Evolutionary conservation across 2,113 vertebrate genomes (phyloP).

Genomic region (Psittacula cyanocephala): DNA sequence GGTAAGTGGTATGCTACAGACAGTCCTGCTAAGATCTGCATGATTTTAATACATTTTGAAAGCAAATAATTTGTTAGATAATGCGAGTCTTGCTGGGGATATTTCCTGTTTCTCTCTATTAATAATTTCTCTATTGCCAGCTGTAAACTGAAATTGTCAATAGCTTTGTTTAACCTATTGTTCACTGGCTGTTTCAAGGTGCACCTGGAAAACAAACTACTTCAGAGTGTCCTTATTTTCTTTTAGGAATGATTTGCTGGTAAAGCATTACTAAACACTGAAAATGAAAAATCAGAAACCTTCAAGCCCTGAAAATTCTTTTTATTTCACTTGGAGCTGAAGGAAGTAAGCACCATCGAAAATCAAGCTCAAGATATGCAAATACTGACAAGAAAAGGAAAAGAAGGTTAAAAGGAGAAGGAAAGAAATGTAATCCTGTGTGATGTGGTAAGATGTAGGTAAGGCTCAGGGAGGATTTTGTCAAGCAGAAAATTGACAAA

Average conservation of each 20-base stretch:
- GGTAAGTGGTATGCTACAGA: conserved; percentile 56
- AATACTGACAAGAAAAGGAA: not conserved
- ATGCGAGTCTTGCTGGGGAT: conserved; percentile 35
- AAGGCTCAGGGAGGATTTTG: conserved; percentile 51
- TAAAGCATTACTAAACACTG: not conserved
- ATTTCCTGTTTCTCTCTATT: conserved; percentile 57
- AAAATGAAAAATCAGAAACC: not conserved
- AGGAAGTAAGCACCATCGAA: not conserved
- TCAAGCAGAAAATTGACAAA: conserved; percentile 75
- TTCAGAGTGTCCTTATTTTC: not conserved
- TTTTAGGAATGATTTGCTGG: not conserved
- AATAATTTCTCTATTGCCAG: conserved; percentile 34
- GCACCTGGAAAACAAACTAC: not conserved
- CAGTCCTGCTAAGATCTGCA: conserved; percentile 56
- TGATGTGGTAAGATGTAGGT: conserved; percentile 62
- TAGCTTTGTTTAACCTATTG: conserved; percentile 41
- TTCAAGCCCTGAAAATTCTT: not conserved
- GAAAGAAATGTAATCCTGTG: conserved; percentile 32
- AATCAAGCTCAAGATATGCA: conserved; percentile 4
- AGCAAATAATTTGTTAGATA: conserved; percentile 65
- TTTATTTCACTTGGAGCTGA: conserved; percentile 3
- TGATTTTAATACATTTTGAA: conserved; percentile 71
- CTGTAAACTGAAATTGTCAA: conserved; percentile 2
- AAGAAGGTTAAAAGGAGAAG: conserved; percentile 42
- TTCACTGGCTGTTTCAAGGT: not conserved